phyloP scores from a whole-genome alignment of 2,113 vertebrate genomes.

The Psittacula cyanocephala region DNA sequence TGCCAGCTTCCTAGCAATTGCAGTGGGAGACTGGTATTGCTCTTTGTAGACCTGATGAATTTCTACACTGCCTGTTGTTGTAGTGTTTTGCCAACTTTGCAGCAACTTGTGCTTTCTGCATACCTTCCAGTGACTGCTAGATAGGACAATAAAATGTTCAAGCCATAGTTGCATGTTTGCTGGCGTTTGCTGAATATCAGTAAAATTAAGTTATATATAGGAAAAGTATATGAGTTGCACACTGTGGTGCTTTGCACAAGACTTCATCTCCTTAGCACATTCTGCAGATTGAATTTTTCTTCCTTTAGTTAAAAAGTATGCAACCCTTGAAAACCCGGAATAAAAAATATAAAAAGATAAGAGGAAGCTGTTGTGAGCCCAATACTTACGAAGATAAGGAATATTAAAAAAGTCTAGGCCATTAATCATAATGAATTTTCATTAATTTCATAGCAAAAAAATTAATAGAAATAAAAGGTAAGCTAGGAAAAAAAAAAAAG shows the following conservation, averaged over 20 bases:
- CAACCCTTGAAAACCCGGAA: neutral
- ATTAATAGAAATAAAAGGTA: constrained; percentile 14
- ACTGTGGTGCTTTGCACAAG: neutral
- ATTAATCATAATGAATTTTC: neutral
- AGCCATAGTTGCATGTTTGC: neutral
- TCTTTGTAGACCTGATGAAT: neutral
- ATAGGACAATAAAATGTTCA: neutral
- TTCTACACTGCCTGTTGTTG: neutral
- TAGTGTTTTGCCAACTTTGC: neutral
- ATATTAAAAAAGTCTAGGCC: neutral
- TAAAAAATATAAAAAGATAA: neutral
- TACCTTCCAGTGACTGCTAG: neutral
- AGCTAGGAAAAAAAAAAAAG: neutral
- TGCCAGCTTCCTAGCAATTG: neutral
- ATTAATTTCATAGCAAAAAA: neutral
- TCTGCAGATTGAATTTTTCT: neutral
- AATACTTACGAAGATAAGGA: neutral
- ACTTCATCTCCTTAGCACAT: neutral
- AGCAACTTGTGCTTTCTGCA: neutral
- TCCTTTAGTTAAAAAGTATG: neutral
- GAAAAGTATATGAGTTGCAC: neutral
- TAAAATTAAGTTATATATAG: neutral
- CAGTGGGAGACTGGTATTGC: neutral
- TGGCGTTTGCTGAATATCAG: neutral
- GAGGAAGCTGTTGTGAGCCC: neutral